Percentiles rank a stretch among this genome's conserved stretches.
Evolutionary conservation across 2,888 invertebrate species (phyloP).

Genomic region (Strigamia crassipes): DNA sequence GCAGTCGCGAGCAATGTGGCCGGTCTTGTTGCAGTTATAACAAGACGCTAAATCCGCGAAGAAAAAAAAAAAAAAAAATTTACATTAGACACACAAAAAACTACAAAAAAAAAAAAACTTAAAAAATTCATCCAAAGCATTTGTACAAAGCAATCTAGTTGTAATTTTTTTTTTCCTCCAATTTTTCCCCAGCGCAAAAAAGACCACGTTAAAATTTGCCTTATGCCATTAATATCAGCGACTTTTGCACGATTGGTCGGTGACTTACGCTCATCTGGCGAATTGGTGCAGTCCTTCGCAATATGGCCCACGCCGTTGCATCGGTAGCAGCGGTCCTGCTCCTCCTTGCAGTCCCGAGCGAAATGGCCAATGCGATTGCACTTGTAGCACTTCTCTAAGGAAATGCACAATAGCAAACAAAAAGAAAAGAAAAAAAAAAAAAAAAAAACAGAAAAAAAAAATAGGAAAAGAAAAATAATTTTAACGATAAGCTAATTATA

Average conservation of each 20-base stretch:
- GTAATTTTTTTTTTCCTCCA: neutral
- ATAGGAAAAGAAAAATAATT: conserved; percentile 33
- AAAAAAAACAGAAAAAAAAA: conserved; percentile 45
- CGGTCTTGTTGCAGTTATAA: conserved; percentile 93
- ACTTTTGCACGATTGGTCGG: conserved; percentile 6
- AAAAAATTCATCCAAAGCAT: conserved; percentile 16
- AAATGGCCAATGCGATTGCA: conserved; percentile 93
- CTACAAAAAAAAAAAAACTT: neutral
- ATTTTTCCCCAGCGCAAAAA: neutral
- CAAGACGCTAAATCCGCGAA: conserved; percentile 70
- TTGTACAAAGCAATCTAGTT: neutral
- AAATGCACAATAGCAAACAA: conserved; percentile 45
- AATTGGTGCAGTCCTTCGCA: conserved; percentile 87
- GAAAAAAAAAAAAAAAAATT: conserved; percentile 23
- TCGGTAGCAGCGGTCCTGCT: conserved; percentile 72
- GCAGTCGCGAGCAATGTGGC: conserved; percentile 77
- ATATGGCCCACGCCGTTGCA: conserved; percentile 93
- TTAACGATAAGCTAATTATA: neutral
- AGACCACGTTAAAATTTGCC: neutral
- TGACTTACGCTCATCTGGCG: conserved; percentile 57
- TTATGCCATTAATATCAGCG: neutral
- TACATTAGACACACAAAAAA: neutral
- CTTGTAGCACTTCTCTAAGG: conserved; percentile 86
- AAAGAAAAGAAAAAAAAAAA: conserved; percentile 50
- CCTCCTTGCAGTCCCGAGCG: conserved; percentile 91